Evolutionary conservation across 1,140 invertebrate genomes (phyloP).

Genomic region (Aphelinus certus): DNA sequence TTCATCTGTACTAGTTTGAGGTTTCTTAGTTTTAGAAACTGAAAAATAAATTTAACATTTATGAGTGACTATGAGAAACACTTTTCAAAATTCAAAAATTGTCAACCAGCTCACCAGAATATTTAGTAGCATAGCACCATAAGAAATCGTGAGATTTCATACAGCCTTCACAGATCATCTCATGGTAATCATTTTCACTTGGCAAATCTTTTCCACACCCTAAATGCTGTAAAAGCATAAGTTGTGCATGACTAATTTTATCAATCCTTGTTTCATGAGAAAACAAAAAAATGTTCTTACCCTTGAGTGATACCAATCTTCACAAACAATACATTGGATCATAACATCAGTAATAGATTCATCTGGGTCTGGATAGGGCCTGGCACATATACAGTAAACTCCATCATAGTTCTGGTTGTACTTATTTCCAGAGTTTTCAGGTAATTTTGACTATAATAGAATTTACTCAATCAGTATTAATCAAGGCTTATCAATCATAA

Average conservation of each 20-base stretch:
- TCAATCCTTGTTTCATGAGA: background rate
- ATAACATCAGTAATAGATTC: constrained; percentile 85
- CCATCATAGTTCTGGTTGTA: constrained; percentile 97
- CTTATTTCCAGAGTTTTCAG: constrained; percentile 78
- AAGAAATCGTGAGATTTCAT: constrained; percentile 82
- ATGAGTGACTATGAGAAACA: background rate
- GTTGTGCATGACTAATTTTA: too few species aligned
- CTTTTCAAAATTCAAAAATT: constrained; percentile 8
- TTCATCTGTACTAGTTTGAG: constrained; percentile 44
- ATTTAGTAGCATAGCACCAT: constrained; percentile 72
- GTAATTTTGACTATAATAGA: constrained; percentile 68
- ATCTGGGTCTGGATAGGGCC: constrained; percentile 95
- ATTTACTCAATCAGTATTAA: background rate
- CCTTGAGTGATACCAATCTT: constrained; percentile 95
- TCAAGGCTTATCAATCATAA: background rate
- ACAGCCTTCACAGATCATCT: constrained; percentile 82
- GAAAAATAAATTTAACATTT: constrained; percentile 2
- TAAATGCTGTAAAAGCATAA: constrained; percentile 71
- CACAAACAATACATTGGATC: constrained; percentile 96
- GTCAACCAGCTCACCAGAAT: constrained; percentile 52
- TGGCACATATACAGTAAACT: constrained; percentile 90
- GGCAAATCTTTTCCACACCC: constrained; percentile 65
- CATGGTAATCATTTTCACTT: constrained; percentile 73
- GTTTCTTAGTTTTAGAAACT: constrained; percentile 40
- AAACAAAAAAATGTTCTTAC: constrained; percentile 49